Evolutionary conservation across 2,113 vertebrate species (phyloP), one percentile per base, ranked within the genome.

Genomic region (Drymodes brunneopygia): DNA sequence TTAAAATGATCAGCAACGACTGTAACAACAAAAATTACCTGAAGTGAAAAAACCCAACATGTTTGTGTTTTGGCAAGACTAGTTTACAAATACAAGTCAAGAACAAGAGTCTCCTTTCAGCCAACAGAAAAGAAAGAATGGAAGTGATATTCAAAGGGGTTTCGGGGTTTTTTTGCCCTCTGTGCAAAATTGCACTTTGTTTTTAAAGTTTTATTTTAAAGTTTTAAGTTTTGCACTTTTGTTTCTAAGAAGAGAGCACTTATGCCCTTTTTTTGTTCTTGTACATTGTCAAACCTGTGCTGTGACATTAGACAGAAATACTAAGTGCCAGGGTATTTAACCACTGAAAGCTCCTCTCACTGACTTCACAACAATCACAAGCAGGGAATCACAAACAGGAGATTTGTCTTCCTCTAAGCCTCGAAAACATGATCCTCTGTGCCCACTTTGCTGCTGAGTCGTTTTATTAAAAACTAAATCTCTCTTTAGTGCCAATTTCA

Each of bases 381-480:
- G 92, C 90, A 91, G 61, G 80, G 90, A 91, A 93, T 60, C 88
- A 81, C 86, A 60, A 83, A 90, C 36, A 79, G 45, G 61, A 81
- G 29, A 86, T 50, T n/a, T 40, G 44, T 66, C 45, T 45, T 50
- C 18, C 74, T 91, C 79, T 29, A 70, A 81, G 71, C 86, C 92
- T 96, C 9, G 0, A 89, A 84, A 78, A 86, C 64, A 70, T 15
- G 53, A 78, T 60, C 79, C 86, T 96, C 83, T 95, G 75, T 94
- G 73, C 85, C 73, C 91, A 97, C 93, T 97, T 97, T 96, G 96
- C 97, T 97, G 97, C 97, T 96, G 95, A 97, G 84, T 86, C 95
- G 31, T 77, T 95, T 97, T 86, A 94, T 79, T 95, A 95, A 92
- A 88, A 97, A 86, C 72, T 38, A 96, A 61, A 93, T 81, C 35